Percentiles rank a stretch among this genome's conserved stretches.
These are phyloP conservation scores for Lethrus apterus DNA, from an alignment of 1,140 invertebrate genomes.

Conservation along the genomic window DNA sequence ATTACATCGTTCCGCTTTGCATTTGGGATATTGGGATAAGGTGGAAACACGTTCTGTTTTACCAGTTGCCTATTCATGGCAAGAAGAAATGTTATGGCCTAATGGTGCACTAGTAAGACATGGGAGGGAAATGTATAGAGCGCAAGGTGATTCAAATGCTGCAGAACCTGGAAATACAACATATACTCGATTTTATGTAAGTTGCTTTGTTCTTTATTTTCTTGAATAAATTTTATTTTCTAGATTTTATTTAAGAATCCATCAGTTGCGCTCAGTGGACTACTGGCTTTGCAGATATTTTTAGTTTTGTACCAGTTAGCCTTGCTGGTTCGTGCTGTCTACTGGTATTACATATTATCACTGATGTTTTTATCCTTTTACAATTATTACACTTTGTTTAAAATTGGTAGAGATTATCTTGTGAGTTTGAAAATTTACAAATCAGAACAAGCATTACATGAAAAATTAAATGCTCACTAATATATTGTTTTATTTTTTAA, in stretches of 20 bases:
- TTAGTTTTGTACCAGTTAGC: slow-evolving; percentile 71
- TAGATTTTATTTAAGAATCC: slow-evolving; percentile 85
- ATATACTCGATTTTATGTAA: slow-evolving; percentile 80
- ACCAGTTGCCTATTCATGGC: slow-evolving; percentile 61
- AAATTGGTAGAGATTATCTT: slow-evolving; percentile 77
- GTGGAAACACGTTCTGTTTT: slow-evolving; percentile 48
- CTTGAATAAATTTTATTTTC: slow-evolving; percentile 33
- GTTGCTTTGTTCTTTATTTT: slow-evolving; percentile 37
- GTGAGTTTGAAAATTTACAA: slow-evolving; percentile 76
- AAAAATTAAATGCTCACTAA: slow-evolving; percentile 21
- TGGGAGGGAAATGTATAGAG: slow-evolving; percentile 71
- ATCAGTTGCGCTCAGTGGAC: slow-evolving; percentile 63
- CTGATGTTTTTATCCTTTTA: slow-evolving; percentile 77
- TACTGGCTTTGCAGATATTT: slow-evolving; percentile 65
- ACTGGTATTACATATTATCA: slow-evolving; percentile 86
- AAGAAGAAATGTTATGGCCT: slow-evolving; percentile 64
- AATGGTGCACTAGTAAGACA: slow-evolving; percentile 74
- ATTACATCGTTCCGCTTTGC: slow-evolving; percentile 78
- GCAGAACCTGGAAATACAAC: slow-evolving; percentile 77
- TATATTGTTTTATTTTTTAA: neutral
- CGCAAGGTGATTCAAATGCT: slow-evolving; percentile 61
- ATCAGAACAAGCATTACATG: slow-evolving; percentile 63
- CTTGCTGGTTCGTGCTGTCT: slow-evolving; percentile 62
- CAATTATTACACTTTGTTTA: slow-evolving; percentile 88
- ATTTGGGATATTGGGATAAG: slow-evolving; percentile 80